Conservation (phyloP, 2,113 vertebrate species). For the Paramormyrops kingsleyae region DNA sequence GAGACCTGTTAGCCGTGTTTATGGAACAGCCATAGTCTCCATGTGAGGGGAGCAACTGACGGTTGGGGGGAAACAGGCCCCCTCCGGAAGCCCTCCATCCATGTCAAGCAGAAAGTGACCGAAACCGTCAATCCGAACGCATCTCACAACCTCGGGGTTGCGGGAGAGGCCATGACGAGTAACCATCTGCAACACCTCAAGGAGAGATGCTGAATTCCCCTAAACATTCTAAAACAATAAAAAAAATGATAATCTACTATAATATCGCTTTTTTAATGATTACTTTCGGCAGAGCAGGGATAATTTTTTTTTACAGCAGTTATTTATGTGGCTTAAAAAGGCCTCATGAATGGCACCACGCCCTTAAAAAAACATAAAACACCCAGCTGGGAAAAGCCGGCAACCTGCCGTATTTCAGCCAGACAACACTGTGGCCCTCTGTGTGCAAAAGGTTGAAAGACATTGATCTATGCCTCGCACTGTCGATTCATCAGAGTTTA, state of each 20-base stretch:
- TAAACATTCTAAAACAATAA: not conserved
- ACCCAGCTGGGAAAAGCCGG: constrained; percentile 16
- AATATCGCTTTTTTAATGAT: not conserved
- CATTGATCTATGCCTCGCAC: constrained; percentile 40
- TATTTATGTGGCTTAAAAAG: not conserved
- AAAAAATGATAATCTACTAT: not conserved
- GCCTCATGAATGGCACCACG: not conserved
- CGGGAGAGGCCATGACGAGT: not conserved
- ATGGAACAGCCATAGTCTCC: not conserved
- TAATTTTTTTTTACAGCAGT: not conserved
- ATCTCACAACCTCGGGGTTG: not conserved
- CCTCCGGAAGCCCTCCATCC: not conserved
- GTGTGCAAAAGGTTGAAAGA: constrained; percentile 40
- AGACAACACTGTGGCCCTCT: constrained; percentile 31
- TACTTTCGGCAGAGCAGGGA: not conserved
- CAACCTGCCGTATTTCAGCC: constrained; percentile 39
- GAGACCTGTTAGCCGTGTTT: constrained; percentile 16
- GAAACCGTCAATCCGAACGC: not conserved
- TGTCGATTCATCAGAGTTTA: constrained; percentile 45
- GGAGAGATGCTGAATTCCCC: not conserved
- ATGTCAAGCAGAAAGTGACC: not conserved
- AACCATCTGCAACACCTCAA: not conserved
- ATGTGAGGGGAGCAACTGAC: not conserved
- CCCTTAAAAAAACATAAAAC: constrained; percentile 10
- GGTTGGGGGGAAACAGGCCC: not conserved